These are phyloP conservation scores for Cactoblastis cactorum DNA, from an alignment of 2,888 invertebrate species.

Conservation along the genomic window DNA sequence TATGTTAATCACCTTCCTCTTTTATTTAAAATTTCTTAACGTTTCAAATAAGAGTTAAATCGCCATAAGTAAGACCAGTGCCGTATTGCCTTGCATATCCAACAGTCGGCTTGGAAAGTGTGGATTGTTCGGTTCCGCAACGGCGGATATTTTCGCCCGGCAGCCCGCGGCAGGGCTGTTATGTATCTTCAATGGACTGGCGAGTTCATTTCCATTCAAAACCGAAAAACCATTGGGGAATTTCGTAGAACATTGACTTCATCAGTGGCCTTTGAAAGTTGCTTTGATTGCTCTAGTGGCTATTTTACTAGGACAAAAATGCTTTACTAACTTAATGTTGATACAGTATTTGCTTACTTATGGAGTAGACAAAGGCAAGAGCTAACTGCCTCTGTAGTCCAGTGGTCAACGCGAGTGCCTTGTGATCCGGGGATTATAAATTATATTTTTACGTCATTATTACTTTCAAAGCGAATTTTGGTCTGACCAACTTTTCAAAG, in stretches of 20 bases:
- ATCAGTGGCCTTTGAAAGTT: background rate
- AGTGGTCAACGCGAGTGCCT: no score
- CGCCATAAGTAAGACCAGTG: background rate
- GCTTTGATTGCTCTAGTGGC: background rate
- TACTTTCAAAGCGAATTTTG: no score
- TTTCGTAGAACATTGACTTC: background rate
- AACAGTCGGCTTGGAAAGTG: conserved; percentile 3
- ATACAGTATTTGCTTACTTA: no score
- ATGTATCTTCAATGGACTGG: conserved; percentile 9
- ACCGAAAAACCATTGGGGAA: background rate
- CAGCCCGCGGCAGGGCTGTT: conserved; percentile 2
- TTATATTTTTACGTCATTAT: no score
- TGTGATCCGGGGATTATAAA: no score
- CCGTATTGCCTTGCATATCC: background rate
- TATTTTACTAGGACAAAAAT: background rate
- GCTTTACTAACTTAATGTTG: no score
- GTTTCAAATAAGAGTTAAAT: no score
- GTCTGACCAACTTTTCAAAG: no score
- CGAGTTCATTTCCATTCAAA: conserved; percentile 2
- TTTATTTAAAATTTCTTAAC: background rate
- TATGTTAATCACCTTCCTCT: no score
- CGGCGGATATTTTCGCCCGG: conserved; percentile 5
- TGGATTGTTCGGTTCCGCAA: conserved; percentile 4
- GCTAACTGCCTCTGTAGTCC: no score
- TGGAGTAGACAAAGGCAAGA: no score